Evolutionary conservation across 2,888 invertebrate genomes (phyloP), one percentile per base, ranked within the genome.

Genomic region (Dromius quadrimaculatus): DNA sequence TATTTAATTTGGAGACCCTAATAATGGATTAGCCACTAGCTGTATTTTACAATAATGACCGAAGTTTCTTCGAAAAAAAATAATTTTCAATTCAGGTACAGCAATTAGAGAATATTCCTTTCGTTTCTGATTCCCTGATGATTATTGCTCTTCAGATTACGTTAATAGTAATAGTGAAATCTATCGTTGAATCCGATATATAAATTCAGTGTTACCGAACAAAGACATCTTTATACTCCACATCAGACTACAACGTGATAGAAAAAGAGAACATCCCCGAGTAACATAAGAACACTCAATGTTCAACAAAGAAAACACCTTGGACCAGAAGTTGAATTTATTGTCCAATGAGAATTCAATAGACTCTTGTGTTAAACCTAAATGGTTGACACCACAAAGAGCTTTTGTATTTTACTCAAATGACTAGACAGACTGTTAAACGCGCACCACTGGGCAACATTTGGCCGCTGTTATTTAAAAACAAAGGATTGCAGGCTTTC

Each of bases 381-480:
- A 75, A 74, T 73, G 74, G 74, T 76, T 74, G 76, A 75, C 77
- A 76, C 75, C 74, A 76, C 76, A 75, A 76, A 75, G 71, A 71
- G 66, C 73, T 72, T 74, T 75, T 75, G 75, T 74, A 71, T 71
- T 72, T 68, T 73, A 74, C 73, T 72, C 63, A 71, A 75, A 75
- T 74, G 75, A 75, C 76, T 74, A 71, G 72, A 73, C 73, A 74
- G 74, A 69, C 74, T 71, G 73, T 74, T 75, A 76, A 77, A 75
- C 75, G 76, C 23, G 54, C 66, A 66, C 66, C 54, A 57, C 66
- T 38, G 66, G 11, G 54, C 66, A 54, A 57, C 66, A 54, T 54
- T 66, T 34, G 65, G 54, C 28, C 66, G 23, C 41, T 15, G 62
- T 62, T 62, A 62, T 34, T 63, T 43, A 54, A 57, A 54, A 54